Evolutionary conservation across 2,113 vertebrate species (phyloP), one percentile per base, ranked within the genome.

Genomic region (Erpornis zantholeuca): DNA sequence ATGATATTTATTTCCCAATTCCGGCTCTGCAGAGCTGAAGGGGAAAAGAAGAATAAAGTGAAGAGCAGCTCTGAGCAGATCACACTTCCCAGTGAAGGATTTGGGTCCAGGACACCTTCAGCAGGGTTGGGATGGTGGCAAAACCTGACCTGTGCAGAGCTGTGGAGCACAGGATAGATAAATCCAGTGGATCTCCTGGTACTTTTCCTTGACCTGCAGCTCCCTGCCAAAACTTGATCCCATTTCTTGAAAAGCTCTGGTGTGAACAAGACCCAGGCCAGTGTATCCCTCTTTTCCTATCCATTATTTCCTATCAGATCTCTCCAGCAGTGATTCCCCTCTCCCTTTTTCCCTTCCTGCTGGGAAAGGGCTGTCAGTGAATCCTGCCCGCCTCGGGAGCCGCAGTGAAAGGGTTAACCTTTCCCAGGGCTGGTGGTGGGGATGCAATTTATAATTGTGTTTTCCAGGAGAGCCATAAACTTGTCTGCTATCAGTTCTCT

Each of bases 401-500:
- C 3, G 88, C 82, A 81, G 76, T 56, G 92, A 94, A 95, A 92
- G 22, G 79, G 96, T 97, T 97, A 96, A 83, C 44, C 44, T 86
- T 66, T 86, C 38, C 90, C 68, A 53, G 76, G 80, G 80, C 71
- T 64, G 20, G 76, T 27, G 72, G 52, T 3, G 10, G 85, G 90
- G 93, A 91, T 96, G 93, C 93, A 90, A 78, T 97, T 96, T 88
- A 92, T 92, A 96, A 95, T 95, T 95, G 85, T 88, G 91, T 93
- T 97, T 96, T 97, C 92, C 96, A 91, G 87, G 76, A 92, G 94
- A 92, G 93, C 94, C 94, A 95, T 96, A 96, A 97, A 97, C 82
- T 95, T 93, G 87, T 66, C 90, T 94, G 77, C 92, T 95, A 88
- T 97, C 94, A 90, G 92, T 84, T 94, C 80, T n/a, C 69, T n/a